Base-by-base conservation (phyloP, 2,113 vertebrate genomes). In the Apistogramma diplotaenia region DNA sequence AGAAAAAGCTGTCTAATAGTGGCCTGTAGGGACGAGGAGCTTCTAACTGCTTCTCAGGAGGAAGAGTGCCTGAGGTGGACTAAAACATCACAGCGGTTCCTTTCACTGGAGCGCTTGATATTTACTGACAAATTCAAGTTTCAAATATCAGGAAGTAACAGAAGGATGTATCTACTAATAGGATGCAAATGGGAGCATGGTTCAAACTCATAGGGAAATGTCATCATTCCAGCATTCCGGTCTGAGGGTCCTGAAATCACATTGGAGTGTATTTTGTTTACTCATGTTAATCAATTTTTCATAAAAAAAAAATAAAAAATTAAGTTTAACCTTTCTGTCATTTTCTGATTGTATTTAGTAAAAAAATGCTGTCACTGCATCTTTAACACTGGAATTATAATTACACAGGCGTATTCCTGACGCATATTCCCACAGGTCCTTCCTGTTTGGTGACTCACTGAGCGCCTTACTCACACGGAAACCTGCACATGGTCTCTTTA, bases 401-500 rank as follows among this genome's bases (percentile, higher is more conserved):
- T 76, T 16, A 65, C 12, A 59, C 55, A 3, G 1, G 29, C 43
- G 25, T 70, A 70, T 70, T 74, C 25, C 55, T 76, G 11, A 55
- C 13, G 18, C 29, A n/a, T n/a, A n/a, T 77, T n/a, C 56, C 35
- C n/a, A 8, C 25, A 19, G 35, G 75, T 54, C 62, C 62, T 27
- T 73, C 67, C 71, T 43, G 29, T 60, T 81, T 56, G 53, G 46
- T 88, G 82, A 90, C 53, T 91, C 85, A 87, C 78, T 89, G 77
- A 89, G 65, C 53, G 37, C 2, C 11, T 55, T 37, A 59, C 51
- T 62, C 76, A 54, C 51, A 15, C 60, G 53, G 25, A 87, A 67
- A 85, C 85, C 75, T 75, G 85, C 84, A 89, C 76, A 59, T 21
- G 85, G 84, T 75, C 78, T 86, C 49, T 89, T 84, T 88, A 56